These are phyloP conservation scores for Mystacornis crossleyi DNA, from an alignment of 2,113 vertebrate species.

Conservation along the genomic window DNA sequence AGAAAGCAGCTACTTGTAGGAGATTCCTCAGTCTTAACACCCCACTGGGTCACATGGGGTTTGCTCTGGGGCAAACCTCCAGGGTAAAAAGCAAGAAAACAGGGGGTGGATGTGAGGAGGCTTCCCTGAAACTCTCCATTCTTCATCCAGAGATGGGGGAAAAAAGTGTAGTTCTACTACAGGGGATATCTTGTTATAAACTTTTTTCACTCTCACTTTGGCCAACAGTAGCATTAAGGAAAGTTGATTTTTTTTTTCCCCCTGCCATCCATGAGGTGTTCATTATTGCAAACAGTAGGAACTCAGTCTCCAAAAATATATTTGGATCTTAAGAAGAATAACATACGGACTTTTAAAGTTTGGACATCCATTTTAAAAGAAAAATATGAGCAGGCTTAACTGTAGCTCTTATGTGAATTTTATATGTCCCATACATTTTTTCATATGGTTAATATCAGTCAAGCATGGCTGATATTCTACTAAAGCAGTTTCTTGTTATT, in stretches of 20 bases:
- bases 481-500: conserved; percentile 60
- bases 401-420: conserved; percentile 37
- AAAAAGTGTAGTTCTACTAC: not conserved
- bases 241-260: not conserved
- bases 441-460: conserved; percentile 56
- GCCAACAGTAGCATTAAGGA: not conserved
- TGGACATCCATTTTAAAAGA: conserved; percentile 45
- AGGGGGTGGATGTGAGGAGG: rapidly evolving
- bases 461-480: conserved; percentile 55
- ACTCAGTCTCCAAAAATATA: conserved; percentile 36
- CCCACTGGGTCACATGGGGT: rapidly evolving
- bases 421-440: conserved; percentile 26
- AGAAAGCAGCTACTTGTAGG: not conserved
- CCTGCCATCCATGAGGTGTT: conserved; percentile 8
- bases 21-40: not conserved
- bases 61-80: not conserved
- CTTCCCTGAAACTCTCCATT: not conserved
- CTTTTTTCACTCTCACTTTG: not conserved
- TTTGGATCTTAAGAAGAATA: conserved; percentile 46
- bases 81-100: not conserved
- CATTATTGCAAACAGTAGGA: conserved; percentile 44
- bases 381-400: conserved; percentile 38
- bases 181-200: not conserved
- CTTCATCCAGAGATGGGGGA: not conserved
- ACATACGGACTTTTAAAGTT: not conserved